Evolutionary conservation across 2,797 vertebrate species (phyloP), one percentile per base, ranked within the genome.

Genomic region (Acrossocheilus wenchowensis): DNA sequence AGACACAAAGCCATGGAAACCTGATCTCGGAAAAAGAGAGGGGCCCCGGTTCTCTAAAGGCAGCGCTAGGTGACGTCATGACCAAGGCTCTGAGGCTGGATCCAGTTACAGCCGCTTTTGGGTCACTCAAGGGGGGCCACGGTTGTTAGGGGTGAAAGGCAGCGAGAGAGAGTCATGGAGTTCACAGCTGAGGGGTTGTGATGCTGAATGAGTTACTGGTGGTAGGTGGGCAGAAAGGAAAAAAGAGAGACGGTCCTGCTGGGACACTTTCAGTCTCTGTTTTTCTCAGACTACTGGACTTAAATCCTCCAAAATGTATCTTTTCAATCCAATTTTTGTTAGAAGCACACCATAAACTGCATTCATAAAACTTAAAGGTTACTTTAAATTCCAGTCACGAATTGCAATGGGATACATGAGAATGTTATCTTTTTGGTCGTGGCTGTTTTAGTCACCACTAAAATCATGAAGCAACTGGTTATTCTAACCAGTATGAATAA

Each of bases 21-120:
- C 87, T 90, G 93, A 95, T 94, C 93, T 94, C 88, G 94, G 95
- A 95, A 95, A 95, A 86, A 93, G 91, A 52, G 81, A 74, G 19
- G 8, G 72, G 71, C 83, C 87, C 34, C 10, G 15, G 90, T 88
- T 90, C 88, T 92, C 88, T 90, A 43, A 36, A 52, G 85, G 80
- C 78, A 62, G 88, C 64, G 88, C 87, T 81, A 52, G 2, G 77
- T 89, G 86, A 93, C 90, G 72, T 92, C 90, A 91, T 73, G 0
- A 57, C 66, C 81, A 57, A 52, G 21, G 88, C 87, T 92, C 87
- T 69, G 50, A 75, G 81, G 88, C 86, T 6, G 90, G 89, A 87
- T 94, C 84, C 39, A 73, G 91, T 94, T 95, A 93, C 94, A 92
- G 92, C 69, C 82, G 89, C 85, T 92, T 93, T 84, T 93, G 93